Evolutionary conservation across 2,113 vertebrate species (phyloP).

Genomic region (Vicugna pacos): DNA sequence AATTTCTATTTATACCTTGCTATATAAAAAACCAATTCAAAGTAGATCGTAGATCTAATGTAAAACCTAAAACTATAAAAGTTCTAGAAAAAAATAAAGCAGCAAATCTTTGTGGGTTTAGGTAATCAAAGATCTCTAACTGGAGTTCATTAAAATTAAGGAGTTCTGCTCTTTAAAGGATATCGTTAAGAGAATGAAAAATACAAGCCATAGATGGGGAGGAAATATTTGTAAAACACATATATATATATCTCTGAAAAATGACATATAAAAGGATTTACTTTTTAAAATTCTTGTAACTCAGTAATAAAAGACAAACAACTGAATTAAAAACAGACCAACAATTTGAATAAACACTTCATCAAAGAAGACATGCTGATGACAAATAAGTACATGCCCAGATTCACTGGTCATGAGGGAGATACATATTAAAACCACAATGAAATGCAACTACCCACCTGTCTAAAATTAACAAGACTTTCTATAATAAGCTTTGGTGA

Average conservation of each 20-base stretch:
- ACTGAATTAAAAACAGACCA: not conserved
- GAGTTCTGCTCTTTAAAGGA: not conserved
- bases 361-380: not conserved
- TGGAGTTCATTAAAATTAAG: not conserved
- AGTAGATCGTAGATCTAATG: too few species aligned
- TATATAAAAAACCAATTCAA: too few species aligned
- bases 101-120: too few species aligned
- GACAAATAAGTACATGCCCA: not conserved
- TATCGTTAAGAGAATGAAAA: not conserved
- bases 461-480: not conserved
- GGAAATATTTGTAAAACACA: not conserved
- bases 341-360: not conserved
- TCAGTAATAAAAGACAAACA: not conserved
- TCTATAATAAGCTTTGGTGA: not conserved
- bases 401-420: not conserved
- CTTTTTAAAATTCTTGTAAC: not conserved
- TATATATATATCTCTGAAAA: not conserved
- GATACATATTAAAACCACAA: not conserved
- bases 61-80: too few species aligned
- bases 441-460: not conserved
- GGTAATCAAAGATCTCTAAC: too few species aligned
- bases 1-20: too few species aligned
- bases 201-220: not conserved
- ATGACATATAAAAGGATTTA: not conserved
- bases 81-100: too few species aligned